Percentiles rank a stretch among this genome's conserved stretches.
These are phyloP conservation scores for Tolmerus cingulatus DNA, from an alignment of 2,888 invertebrate genomes.

Conservation along the genomic window DNA sequence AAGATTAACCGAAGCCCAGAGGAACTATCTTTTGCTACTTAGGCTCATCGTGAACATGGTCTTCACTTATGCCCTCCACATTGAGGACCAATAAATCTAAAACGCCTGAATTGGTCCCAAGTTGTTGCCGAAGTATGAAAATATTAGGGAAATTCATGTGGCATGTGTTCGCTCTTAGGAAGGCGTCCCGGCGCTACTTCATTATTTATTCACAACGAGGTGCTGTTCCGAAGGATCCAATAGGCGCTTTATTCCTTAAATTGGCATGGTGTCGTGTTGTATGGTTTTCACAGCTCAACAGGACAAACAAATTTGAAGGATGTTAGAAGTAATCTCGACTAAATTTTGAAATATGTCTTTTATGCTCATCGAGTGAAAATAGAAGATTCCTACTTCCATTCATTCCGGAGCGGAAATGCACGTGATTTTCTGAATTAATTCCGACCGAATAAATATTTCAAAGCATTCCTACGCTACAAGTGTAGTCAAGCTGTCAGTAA, in stretches of 20 bases:
- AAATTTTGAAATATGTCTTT: not conserved
- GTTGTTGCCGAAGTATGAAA: not conserved
- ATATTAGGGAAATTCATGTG: not conserved
- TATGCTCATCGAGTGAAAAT: not conserved
- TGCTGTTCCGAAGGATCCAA: not conserved
- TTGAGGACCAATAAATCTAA: not conserved
- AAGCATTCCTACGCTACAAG: not conserved
- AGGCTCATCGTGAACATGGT: not conserved
- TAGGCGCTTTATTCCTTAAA: not conserved
- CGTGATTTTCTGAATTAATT: not conserved
- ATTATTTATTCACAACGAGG: slow-evolving; percentile 6
- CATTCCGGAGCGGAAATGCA: not conserved
- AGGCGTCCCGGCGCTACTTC: not conserved
- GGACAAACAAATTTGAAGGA: not conserved
- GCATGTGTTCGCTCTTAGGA: not conserved
- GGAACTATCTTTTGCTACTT: not conserved
- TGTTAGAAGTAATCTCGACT: not conserved
- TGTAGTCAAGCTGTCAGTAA: not conserved
- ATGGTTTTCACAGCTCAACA: not conserved
- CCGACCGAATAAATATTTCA: not conserved
- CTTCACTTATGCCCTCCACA: not conserved
- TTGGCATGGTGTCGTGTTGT: not conserved
- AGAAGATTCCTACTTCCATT: not conserved
- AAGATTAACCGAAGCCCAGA: not conserved
- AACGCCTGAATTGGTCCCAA: not conserved